Base-by-base conservation (phyloP, 2,113 vertebrate genomes). In the Nanorana parkeri region DNA sequence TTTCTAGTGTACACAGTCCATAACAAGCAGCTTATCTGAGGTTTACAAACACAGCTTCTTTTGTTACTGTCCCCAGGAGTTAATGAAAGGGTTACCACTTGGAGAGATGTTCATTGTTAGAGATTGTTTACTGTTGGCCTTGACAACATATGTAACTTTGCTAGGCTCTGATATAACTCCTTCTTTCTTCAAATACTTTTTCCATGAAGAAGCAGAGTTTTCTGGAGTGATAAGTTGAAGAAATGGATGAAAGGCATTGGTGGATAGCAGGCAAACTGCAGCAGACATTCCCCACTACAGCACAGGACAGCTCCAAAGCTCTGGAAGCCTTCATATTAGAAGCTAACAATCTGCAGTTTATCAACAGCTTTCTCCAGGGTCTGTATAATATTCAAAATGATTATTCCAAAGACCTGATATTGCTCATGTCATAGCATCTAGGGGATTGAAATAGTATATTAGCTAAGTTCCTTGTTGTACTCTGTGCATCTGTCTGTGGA, bases 211-310 rank as follows among this genome's bases (percentile, higher is more conserved):
- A 51, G 17, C 28, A 20, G n/a, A 56, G 54, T 56, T 65, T 28
- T 23, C 20, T 17, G 20, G 52, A 64, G 16, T 24, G 61, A 60
- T 29, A 10, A 36, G 19, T 5, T 5, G 0, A 5, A 68, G 28
- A 76, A 47, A 84, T 84, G 83, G 83, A 84, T 24, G 83, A 84
- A n/a, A 74, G 83, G 36, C 83, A 84, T 17, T 84, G 83, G 83
- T 84, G 83, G 83, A 84, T 84, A 68, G 83, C 83, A 52, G 64
- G 64, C 47, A 84, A 84, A 54, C 54, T 84, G 36, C 69, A 81
- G 63, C 61, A 84, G 58, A 80, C 78, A 1, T 61, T 81, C n/a
- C 63, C 64, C 8, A 32, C 61, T 60, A 63, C 52, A 47, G 52
- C 24, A 54, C 64, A 75, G 23, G 83, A 84, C 26, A 68, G 52